Evolutionary conservation across 2,113 vertebrate genomes (phyloP).

Genomic region (Morone saxatilis): DNA sequence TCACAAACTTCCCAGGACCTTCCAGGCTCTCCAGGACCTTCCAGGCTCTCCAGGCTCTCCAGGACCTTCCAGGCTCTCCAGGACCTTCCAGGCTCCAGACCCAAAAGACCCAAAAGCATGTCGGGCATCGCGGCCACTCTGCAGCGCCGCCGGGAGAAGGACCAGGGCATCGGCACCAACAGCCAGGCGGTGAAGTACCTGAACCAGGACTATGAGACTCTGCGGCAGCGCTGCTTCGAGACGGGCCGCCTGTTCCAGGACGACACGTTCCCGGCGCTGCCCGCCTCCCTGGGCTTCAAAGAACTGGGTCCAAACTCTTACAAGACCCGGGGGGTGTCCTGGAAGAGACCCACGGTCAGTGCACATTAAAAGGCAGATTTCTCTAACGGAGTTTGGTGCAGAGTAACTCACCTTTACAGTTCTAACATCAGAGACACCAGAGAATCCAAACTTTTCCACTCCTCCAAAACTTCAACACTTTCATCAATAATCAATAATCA

Average conservation of each 20-base stretch:
- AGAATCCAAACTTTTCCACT: no score
- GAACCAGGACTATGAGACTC: slow-evolving; percentile 74
- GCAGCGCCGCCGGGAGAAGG: slow-evolving; percentile 56
- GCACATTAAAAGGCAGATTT: neutral
- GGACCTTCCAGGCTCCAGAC: neutral
- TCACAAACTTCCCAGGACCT: neutral
- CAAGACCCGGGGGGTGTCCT: slow-evolving; percentile 70
- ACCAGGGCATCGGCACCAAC: slow-evolving; percentile 68
- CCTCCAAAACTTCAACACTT: no score
- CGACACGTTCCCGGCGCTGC: slow-evolving; percentile 63
- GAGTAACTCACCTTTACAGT: no score
- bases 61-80: neutral
- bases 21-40: neutral
- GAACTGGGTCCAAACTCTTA: slow-evolving; percentile 75
- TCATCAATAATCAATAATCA: no score
- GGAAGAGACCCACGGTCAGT: slow-evolving; percentile 58
- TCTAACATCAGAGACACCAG: no score
- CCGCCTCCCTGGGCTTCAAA: slow-evolving; percentile 74
- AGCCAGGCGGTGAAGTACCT: slow-evolving; percentile 66
- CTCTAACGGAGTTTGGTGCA: no score
- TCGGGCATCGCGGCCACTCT: slow-evolving; percentile 74
- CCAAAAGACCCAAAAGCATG: slow-evolving; percentile 49
- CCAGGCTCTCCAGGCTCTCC: neutral
- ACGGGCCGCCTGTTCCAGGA: slow-evolving; percentile 73
- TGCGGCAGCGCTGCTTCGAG: slow-evolving; percentile 73